phyloP scores from a whole-genome alignment of 2,113 vertebrate genomes.

The Nesospiza acunhae region DNA sequence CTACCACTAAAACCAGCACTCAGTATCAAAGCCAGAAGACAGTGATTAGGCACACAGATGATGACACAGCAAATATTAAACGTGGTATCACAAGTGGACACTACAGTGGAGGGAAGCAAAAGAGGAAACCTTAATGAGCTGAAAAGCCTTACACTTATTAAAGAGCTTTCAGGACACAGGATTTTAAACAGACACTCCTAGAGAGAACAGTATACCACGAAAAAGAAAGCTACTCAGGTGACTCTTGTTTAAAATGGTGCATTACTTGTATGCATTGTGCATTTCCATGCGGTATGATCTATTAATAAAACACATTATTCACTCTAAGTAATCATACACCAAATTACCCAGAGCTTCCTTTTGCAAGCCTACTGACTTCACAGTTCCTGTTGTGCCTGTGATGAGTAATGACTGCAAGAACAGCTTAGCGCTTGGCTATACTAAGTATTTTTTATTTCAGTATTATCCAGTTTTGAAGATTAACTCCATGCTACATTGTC shows the following conservation, averaged over 20 bases:
- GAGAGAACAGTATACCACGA: neutral
- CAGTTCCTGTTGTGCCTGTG: neutral
- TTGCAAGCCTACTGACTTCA: slow-evolving; percentile 1
- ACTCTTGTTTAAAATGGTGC: neutral
- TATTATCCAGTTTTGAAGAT: neutral
- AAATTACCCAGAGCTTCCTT: slow-evolving; percentile 6
- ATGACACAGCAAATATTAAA: neutral
- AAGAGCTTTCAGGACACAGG: neutral
- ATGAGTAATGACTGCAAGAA: neutral
- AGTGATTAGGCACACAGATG: neutral
- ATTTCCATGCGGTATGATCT: neutral
- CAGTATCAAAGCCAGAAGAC: neutral
- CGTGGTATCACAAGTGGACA: accelerated
- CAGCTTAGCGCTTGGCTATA: neutral
- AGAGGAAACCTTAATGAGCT: neutral
- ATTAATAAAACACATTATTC: slow-evolving; percentile 44
- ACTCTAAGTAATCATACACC: neutral
- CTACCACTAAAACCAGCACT: neutral
- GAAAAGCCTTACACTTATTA: neutral
- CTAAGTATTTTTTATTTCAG: neutral
- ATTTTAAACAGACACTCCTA: neutral
- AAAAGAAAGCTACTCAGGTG: neutral
- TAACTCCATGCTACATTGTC: neutral
- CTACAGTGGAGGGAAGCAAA: neutral
- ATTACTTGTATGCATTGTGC: neutral